Evolutionary conservation across 2,888 invertebrate genomes (phyloP), one percentile per base, ranked within the genome.

Genomic region (Galeopsomyia nigrocyanea): DNA sequence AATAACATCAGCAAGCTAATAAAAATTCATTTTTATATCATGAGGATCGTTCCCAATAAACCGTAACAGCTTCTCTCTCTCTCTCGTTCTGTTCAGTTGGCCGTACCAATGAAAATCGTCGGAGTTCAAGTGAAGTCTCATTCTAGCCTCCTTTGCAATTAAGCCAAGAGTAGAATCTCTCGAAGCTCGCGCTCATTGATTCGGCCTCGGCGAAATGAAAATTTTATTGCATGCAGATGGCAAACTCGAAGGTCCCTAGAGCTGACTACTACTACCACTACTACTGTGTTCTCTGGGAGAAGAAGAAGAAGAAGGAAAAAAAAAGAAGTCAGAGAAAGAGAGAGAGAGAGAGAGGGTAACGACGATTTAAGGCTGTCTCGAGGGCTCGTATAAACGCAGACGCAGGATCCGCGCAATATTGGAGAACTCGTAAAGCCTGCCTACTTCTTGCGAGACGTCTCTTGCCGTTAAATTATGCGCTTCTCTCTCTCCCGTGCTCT

Each of bases 391-490:
- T 39, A 78, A 81, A 79, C 72, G 77, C 74, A 65, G 75, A 69
- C 76, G 68, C 68, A 78, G 62, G 72, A 78, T 79, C 80, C 78
- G 78, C 75, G 76, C 78, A 80, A 80, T 81, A 82, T 79, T 71
- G 77, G 76, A 76, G 75, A 76, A 75, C 77, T 78, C 79, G 77
- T 80, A 80, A 81, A 81, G 72, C 76, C 72, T 46, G 49, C 31
- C 22, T 49, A 13, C 26, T 69, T 21, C 39, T 47, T 46, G n/a
- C 26, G 65, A 46, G 50, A 66, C 39, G 61, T 73, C 63, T 71
- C 58, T 58, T 22, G 50, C 57, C 55, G 64, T 63, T 73, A 73
- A 75, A 75, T 75, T 75, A 75, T 75, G 66, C 68, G 71, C 73
- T 46, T 71, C 50, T 46, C 61, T 3, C 55, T 57, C 26, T 16